Base-by-base conservation (phyloP, 2,113 vertebrate genomes). In the Trochalopteron elliotii region DNA sequence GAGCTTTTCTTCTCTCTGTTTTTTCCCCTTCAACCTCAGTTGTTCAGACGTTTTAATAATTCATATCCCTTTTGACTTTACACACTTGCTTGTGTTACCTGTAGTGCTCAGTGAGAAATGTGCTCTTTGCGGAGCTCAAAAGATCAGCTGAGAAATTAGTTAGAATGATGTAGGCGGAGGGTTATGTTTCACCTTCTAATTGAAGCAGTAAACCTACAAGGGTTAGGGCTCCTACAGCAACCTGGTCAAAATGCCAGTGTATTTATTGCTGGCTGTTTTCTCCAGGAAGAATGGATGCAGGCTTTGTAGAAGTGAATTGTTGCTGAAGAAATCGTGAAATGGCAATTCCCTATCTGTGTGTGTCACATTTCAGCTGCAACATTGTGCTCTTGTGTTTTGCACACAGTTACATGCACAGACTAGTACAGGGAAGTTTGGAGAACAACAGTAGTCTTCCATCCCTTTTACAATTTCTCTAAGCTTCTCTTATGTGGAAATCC, bases 131-230 rank as follows among this genome's bases (percentile, higher is more conserved):
- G 89, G 80, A 90, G 72, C 94, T 92, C 20, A 10, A 84, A 93
- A 95, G 96, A 96, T 95, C 93, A 94, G 57, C 69, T 42, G 80
- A 95, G 63, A 94, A 93, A 93, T 97, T 81, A 68, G 76, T 87
- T 92, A 68, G 76, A 86, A 70, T 2, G 4, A 72, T 75, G 83
- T 47, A 88, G 92, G 88, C 77, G 60, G 56, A 90, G 69, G 52
- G 22, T 77, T 87, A 28, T 93, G 47, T 88, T 93, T 92, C 64
- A 94, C 69, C 86, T 92, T 57, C 50, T 96, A 83, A 89, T 68
- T 84, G 77, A 87, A 79, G 76, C n/a, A 33, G 56, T 74, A 61
- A 88, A 71, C 64, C n/a, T 80, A 14, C 44, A 60, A 45, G 47
- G 64, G 57, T 76, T 78, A 31, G 77, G 61, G 69, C 80, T 94